These are phyloP conservation scores for Salminus brasiliensis DNA, from an alignment of 2,113 vertebrate genomes.

Conservation along the genomic window DNA sequence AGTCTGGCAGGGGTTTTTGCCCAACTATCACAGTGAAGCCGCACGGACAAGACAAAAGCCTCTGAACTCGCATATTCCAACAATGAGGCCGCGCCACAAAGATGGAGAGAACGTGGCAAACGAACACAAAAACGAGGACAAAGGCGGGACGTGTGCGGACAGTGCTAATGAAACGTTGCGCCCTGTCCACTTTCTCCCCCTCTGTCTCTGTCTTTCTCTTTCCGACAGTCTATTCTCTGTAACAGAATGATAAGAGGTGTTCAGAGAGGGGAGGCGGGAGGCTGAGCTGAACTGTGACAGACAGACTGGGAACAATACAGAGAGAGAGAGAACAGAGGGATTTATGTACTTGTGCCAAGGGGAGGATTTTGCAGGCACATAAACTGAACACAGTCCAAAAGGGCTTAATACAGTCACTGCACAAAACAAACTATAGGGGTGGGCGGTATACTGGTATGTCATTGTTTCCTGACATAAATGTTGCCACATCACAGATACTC, in stretches of 20 bases:
- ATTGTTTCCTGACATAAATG: neutral
- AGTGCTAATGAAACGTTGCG: slow-evolving; percentile 17
- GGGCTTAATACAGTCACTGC: slow-evolving; percentile 18
- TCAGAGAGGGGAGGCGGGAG: neutral
- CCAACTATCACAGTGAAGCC: slow-evolving; percentile 15
- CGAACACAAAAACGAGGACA: slow-evolving; percentile 9
- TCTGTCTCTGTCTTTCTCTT: neutral
- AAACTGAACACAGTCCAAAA: neutral
- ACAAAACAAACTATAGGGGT: neutral
- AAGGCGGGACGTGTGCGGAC: slow-evolving; percentile 1
- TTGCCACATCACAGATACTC: neutral
- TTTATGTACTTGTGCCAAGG: slow-evolving; percentile 37
- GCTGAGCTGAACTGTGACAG: slow-evolving; percentile 16
- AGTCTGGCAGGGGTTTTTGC: slow-evolving; percentile 1
- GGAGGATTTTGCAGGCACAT: slow-evolving; percentile 26
- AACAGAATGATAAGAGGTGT: slow-evolving; percentile 36
- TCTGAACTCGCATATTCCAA: slow-evolving; percentile 19
- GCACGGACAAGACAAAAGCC: slow-evolving; percentile 27
- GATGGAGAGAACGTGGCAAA: neutral
- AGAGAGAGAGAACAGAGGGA: neutral
- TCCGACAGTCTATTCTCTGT: slow-evolving; percentile 10
- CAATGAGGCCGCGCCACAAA: neutral
- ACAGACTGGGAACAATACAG: slow-evolving; percentile 16
- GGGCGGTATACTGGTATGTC: neutral
- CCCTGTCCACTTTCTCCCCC: slow-evolving; percentile 23